phyloP scores from a whole-genome alignment of 2,797 vertebrate genomes.

The Cichlasoma orientale region DNA sequence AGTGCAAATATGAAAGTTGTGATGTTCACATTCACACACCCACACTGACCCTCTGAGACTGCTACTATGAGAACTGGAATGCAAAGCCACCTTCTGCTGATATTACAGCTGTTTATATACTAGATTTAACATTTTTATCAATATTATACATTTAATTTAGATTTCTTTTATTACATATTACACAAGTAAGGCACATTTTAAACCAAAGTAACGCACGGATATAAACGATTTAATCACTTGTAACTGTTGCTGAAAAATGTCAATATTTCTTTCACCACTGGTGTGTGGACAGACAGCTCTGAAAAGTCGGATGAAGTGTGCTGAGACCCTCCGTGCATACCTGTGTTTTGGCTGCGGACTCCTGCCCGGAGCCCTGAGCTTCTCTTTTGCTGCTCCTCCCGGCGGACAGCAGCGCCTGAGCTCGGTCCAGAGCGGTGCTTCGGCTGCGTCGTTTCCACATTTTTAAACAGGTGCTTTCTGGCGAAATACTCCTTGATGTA shows the following conservation, averaged over 20 bases:
- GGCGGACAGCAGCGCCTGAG: slow-evolving; percentile 75
- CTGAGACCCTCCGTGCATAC: background rate
- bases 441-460: slow-evolving; percentile 77
- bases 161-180: background rate
- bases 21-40: too few species aligned
- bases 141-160: too few species aligned
- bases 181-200: too few species aligned
- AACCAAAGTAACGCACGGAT: background rate
- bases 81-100: too few species aligned
- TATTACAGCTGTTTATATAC: too few species aligned
- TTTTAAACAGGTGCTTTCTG: background rate
- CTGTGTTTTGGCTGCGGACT: background rate
- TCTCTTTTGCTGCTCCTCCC: slow-evolving; percentile 45
- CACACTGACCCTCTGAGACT: too few species aligned
- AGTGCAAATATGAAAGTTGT: too few species aligned
- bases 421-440: slow-evolving; percentile 78
- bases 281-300: background rate
- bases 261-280: background rate
- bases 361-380: background rate
- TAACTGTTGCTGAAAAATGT: background rate
- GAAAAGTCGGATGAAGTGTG: background rate
- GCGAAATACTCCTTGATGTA: background rate
- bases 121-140: too few species aligned
- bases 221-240: background rate
- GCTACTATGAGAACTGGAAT: too few species aligned